Base-by-base conservation (phyloP, 23 tunicate genomes). In the Diplosoma virens region DNA sequence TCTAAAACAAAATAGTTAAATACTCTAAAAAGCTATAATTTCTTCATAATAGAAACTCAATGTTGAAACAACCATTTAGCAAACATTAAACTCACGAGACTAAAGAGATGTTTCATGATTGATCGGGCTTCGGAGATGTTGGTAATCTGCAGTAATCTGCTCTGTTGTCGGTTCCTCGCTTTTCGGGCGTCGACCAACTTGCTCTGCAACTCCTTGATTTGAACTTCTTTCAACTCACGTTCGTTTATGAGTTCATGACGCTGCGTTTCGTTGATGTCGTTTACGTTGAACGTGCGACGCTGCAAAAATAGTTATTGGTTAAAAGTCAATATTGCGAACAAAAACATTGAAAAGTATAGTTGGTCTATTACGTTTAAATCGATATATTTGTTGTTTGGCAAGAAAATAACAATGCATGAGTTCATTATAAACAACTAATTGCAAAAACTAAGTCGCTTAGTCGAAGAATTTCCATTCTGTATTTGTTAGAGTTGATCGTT, bases 121-220 rank as follows among this genome's bases (percentile, higher is more conserved):
- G 79, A 33, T 27, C 79, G 27, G 6, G 86, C 79, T 36, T 81
- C 86, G 17, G 86, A 79, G n/a, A 81, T 72, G 72, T 79, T 81
- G 0, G 79, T 81, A 3, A 81, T 81, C 25, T 72, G 86, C 20
- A 72, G 23, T 47, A 59, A 46, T 20, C 86, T 33, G 1, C 61
- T 14, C 33, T 81, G 86, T 72, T 81, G 86, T 59, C 75, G 47
- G 1, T 60, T 47, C 17, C 86, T 28, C 1, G 72, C 32, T 9
- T 87, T 83, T 76, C 70, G 81, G 2, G 87, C 95, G 48, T 81
- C 95, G 11, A 56, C 46, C 36, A 87, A 63, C 36, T 87, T 87
- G 33, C 64, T 76, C 59, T 77, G 75, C 50, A 87, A 25, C 7
- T 76, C 86, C 47, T 87, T 80, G 0, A 87, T 82, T 28, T 81